These are phyloP conservation scores for Iphiclides podalirius DNA, from an alignment of 2,888 invertebrate species.

Conservation along the genomic window DNA sequence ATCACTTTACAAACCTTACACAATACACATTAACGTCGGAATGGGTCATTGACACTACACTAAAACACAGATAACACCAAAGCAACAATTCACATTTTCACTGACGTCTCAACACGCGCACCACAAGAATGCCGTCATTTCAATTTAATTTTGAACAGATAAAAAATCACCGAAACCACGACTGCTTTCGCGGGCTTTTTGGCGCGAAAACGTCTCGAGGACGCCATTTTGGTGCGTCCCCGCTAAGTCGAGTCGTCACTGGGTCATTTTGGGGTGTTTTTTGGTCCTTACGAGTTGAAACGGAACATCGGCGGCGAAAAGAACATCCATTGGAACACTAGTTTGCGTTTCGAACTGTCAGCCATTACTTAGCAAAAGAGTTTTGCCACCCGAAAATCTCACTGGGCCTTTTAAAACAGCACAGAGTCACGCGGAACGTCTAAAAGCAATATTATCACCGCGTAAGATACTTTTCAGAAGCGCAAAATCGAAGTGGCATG, in stretches of 20 bases:
- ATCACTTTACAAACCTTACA: constrained; percentile 11
- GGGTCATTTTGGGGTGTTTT: constrained; percentile 2
- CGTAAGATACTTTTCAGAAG: no score
- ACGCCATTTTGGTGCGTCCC: constrained; percentile 54
- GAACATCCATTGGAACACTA: constrained; percentile 40
- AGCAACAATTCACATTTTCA: constrained; percentile 45
- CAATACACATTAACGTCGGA: not conserved
- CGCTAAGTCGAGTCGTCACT: not conserved
- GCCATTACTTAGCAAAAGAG: constrained; percentile 39
- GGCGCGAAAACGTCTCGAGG: constrained; percentile 63
- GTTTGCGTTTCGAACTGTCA: constrained; percentile 46
- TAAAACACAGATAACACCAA: constrained; percentile 29
- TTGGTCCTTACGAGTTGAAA: constrained; percentile 35
- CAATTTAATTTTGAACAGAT: constrained; percentile 74
- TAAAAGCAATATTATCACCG: not conserved
- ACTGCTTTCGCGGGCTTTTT: constrained; percentile 65
- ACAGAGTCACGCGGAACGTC: no score
- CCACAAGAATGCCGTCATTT: constrained; percentile 60
- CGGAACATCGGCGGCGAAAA: constrained; percentile 38
- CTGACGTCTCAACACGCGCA: constrained; percentile 37
- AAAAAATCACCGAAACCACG: constrained; percentile 55
- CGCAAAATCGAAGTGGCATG: constrained; percentile 37
- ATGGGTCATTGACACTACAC: constrained; percentile 27
- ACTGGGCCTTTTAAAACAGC: not conserved
- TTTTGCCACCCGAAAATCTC: constrained; percentile 22